phyloP scores from a whole-genome alignment of 2,888 invertebrate genomes.

The Leucozona laternaria region DNA sequence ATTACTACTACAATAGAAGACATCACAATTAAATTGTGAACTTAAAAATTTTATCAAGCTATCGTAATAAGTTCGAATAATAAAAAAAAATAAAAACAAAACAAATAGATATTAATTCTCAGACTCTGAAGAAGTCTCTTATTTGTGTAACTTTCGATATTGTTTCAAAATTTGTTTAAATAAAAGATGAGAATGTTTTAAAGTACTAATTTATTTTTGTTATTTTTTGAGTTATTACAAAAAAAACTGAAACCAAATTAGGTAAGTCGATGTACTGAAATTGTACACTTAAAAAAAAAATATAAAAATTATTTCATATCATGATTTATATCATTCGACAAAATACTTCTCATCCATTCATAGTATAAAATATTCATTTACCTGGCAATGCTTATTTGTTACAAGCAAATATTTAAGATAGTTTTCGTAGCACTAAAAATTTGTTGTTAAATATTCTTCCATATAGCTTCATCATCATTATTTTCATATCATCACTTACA shows the following conservation, averaged over 20 bases:
- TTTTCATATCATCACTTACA: no score
- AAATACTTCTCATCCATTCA: neutral
- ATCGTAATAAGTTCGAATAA: conserved; percentile 6
- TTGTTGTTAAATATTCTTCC: no score
- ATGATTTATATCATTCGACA: neutral
- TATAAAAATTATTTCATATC: neutral
- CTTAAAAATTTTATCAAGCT: neutral
- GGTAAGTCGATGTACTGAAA: neutral
- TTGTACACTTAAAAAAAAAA: neutral
- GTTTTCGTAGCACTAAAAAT: no score
- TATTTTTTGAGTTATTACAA: neutral
- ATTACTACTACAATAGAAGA: conserved; percentile 15
- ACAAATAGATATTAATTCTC: neutral
- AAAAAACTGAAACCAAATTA: neutral
- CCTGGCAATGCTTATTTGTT: no score
- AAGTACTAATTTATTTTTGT: neutral
- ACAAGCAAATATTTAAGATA: no score
- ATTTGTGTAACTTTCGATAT: conserved; percentile 36
- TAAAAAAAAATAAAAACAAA: neutral
- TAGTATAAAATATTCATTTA: no score
- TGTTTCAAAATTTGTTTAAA: conserved; percentile 19
- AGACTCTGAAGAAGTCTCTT: neutral
- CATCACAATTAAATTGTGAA: conserved; percentile 19
- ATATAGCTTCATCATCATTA: no score
- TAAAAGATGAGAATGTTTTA: conserved; percentile 24